Conservation (phyloP, 2,888 invertebrate species). For the Heliconius hortense region DNA sequence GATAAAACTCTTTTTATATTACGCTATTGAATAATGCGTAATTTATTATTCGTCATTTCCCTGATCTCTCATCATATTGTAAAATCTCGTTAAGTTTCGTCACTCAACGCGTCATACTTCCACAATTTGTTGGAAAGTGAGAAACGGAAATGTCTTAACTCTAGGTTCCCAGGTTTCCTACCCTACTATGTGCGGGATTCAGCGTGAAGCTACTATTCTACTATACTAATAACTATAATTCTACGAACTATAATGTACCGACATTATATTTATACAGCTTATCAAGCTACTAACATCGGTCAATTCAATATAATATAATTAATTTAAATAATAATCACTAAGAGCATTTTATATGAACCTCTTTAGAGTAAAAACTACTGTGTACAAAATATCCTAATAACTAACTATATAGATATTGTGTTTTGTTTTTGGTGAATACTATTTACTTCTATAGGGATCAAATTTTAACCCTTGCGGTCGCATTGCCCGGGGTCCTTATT, state of each 20-base stretch:
- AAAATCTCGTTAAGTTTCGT: too few species aligned
- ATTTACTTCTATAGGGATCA: constrained; percentile 25
- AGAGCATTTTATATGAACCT: neutral
- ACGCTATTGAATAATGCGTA: neutral
- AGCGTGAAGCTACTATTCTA: too few species aligned
- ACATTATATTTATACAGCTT: neutral
- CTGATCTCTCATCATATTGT: too few species aligned
- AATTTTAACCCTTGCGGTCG: constrained; percentile 28
- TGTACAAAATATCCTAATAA: neutral
- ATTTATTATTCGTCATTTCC: too few species aligned
- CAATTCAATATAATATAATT: neutral
- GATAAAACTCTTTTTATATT: neutral
- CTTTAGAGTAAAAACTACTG: neutral
- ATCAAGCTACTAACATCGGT: neutral
- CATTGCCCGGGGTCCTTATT: constrained; percentile 25
- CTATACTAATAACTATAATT: too few species aligned
- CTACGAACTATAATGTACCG: too few species aligned
- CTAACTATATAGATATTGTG: neutral
- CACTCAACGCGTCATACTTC: too few species aligned
- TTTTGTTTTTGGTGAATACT: constrained; percentile 22
- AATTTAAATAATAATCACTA: neutral
- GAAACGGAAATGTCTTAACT: neutral
- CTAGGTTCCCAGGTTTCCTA: too few species aligned
- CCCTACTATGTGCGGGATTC: too few species aligned
- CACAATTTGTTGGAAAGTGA: neutral